A percentile compares a stretch with the other conserved stretches of the same genome.
phyloP scores from a whole-genome alignment of 1,140 invertebrate genomes.

The Belonocnema kinseyi region DNA sequence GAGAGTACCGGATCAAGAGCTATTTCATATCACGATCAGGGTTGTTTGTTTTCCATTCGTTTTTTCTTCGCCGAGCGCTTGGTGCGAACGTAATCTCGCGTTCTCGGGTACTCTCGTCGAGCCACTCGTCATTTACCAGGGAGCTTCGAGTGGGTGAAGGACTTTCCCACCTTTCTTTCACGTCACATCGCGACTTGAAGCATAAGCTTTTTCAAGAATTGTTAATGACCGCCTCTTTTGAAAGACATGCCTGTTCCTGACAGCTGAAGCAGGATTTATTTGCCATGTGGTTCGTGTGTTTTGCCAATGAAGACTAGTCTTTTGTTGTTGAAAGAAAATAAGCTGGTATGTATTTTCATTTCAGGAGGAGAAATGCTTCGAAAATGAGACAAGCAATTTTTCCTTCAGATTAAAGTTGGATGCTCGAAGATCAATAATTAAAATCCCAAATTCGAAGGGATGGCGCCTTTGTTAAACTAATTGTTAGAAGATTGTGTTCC shows the following conservation, averaged over 20 bases:
- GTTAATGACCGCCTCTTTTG: not conserved
- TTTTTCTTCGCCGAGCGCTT: not conserved
- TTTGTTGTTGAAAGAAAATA: not conserved
- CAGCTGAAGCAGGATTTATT: not conserved
- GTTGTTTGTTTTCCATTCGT: conserved; percentile 2
- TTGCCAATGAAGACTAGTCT: not conserved
- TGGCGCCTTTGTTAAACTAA: no score
- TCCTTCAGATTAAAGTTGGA: no score
- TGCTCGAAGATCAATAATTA: no score
- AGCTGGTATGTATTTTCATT: not conserved
- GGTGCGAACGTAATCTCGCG: conserved; percentile 4
- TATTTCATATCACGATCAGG: not conserved
- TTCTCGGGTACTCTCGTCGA: conserved; percentile 2
- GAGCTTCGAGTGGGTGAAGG: not conserved
- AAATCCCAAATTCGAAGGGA: no score
- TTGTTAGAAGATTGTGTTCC: no score
- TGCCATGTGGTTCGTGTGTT: not conserved
- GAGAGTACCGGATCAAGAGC: conserved; percentile 5
- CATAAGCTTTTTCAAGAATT: not conserved
- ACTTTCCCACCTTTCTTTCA: conserved; percentile 2
- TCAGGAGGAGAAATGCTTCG: not conserved
- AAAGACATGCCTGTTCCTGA: not conserved
- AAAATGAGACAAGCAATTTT: no score
- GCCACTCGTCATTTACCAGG: conserved; percentile 8
- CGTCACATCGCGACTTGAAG: not conserved